These are phyloP conservation scores for Sciaenops ocellatus DNA, from an alignment of 2,797 vertebrate species.

Conservation along the genomic window DNA sequence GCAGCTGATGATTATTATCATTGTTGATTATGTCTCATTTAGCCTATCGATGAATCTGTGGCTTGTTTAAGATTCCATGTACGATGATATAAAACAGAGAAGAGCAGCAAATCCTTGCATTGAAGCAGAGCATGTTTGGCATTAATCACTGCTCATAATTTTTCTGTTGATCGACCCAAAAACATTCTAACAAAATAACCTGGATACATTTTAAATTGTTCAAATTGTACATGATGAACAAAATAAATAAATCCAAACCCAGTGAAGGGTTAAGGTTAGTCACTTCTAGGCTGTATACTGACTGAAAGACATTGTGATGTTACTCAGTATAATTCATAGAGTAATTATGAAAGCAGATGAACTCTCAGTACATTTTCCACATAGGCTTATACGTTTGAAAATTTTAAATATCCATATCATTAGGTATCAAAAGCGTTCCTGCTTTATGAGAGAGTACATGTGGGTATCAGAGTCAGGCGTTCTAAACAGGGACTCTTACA, in stretches of 20 bases:
- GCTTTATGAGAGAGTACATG: conserved; percentile 42
- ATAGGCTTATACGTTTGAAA: conserved; percentile 1
- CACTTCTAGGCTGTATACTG: not conserved
- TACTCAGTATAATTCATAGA: conserved; percentile 67
- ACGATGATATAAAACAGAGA: too few relatives aligned
- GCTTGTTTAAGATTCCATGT: not conserved
- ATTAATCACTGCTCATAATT: too few relatives aligned
- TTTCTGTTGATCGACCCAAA: too few relatives aligned
- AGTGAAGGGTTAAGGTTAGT: too few relatives aligned
- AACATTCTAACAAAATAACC: too few relatives aligned
- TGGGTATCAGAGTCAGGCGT: conserved; percentile 55
- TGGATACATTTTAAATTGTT: too few relatives aligned
- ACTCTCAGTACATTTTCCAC: conserved; percentile 56
- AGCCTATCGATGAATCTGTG: not conserved
- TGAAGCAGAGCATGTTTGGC: too few relatives aligned
- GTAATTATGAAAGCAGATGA: conserved; percentile 64
- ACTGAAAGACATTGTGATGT: conserved; percentile 71
- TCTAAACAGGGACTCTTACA: conserved; percentile 52
- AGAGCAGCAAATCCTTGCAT: too few relatives aligned
- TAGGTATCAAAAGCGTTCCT: conserved; percentile 43
- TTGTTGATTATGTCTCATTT: not conserved
- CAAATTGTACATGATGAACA: too few relatives aligned
- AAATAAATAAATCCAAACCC: too few relatives aligned
- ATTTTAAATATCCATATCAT: conserved; percentile 35
- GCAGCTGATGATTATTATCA: not conserved